These are phyloP conservation scores for Sylvietta virens DNA, from an alignment of 2,113 vertebrate species.

Conservation along the genomic window DNA sequence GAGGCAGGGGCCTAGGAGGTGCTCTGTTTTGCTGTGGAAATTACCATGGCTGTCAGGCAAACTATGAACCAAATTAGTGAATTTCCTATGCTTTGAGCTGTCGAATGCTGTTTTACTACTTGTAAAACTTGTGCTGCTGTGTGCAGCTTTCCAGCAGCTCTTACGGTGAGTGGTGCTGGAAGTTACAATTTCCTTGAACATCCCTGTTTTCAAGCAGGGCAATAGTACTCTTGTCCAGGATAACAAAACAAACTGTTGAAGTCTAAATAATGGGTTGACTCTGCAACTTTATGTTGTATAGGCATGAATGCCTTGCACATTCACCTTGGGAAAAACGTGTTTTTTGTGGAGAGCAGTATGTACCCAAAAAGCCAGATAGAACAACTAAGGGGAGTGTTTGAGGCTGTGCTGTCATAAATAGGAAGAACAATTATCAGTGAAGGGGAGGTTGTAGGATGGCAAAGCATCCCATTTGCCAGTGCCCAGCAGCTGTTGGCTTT, in stretches of 20 bases:
- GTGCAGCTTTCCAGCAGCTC: not conserved
- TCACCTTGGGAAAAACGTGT: not conserved
- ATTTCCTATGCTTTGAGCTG: not conserved
- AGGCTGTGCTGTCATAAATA: accelerated
- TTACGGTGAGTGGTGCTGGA: not conserved
- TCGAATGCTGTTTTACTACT: not conserved
- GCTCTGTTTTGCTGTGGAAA: not conserved
- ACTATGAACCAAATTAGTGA: not conserved
- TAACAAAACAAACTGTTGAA: not conserved
- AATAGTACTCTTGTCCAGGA: not conserved
- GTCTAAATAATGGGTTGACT: not conserved
- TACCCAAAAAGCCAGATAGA: not conserved
- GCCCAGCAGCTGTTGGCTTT: not conserved
- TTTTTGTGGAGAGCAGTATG: not conserved
- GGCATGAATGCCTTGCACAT: not conserved
- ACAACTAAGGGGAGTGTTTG: not conserved
- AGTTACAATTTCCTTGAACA: not conserved
- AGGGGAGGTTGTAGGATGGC: not conserved
- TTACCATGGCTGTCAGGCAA: not conserved
- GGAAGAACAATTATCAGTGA: not conserved
- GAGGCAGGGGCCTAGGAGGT: not conserved
- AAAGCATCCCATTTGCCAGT: not conserved
- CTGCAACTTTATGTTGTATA: not conserved
- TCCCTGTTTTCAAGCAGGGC: not conserved
- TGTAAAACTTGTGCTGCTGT: not conserved